Conservation (phyloP, 2,113 vertebrate genomes). For the Rhegmatorhina hoffmannsi region DNA sequence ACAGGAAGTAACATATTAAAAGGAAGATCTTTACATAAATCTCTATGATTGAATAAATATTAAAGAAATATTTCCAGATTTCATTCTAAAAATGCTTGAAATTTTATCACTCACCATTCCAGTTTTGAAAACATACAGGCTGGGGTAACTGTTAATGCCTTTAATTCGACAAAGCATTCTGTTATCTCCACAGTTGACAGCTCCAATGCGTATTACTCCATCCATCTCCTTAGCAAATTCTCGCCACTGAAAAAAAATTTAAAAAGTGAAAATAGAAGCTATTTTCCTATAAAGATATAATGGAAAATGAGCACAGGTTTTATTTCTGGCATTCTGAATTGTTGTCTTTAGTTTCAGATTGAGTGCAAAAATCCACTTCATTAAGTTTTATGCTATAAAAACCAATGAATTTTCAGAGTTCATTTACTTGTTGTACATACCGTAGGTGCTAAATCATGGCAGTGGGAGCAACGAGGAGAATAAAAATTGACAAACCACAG, state of each 20-base stretch:
- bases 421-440: slow-evolving; percentile 71
- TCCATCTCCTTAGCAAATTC: slow-evolving; percentile 98
- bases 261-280: background rate
- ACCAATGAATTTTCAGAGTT: background rate
- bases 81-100: background rate
- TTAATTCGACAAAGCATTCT: slow-evolving; percentile 90
- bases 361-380: background rate
- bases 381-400: background rate
- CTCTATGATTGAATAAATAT: background rate
- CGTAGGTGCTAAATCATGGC: slow-evolving; percentile 93
- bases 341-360: background rate
- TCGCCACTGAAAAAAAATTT: slow-evolving; percentile 87
- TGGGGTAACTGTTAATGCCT: slow-evolving; percentile 94
- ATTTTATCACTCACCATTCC: slow-evolving; percentile 81
- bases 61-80: background rate
- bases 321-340: background rate
- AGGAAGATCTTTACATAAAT: background rate
- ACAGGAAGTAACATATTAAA: background rate
- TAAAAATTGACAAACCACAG: slow-evolving; percentile 99
- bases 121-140: slow-evolving; percentile 87
- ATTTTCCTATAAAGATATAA: background rate
- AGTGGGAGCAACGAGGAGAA: slow-evolving; percentile 95
- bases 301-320: background rate
- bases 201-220: slow-evolving; percentile 91
- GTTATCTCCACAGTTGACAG: slow-evolving; percentile 97